These are phyloP conservation scores for Goniozus legneri DNA, from an alignment of 1,140 invertebrate genomes.

Conservation along the genomic window DNA sequence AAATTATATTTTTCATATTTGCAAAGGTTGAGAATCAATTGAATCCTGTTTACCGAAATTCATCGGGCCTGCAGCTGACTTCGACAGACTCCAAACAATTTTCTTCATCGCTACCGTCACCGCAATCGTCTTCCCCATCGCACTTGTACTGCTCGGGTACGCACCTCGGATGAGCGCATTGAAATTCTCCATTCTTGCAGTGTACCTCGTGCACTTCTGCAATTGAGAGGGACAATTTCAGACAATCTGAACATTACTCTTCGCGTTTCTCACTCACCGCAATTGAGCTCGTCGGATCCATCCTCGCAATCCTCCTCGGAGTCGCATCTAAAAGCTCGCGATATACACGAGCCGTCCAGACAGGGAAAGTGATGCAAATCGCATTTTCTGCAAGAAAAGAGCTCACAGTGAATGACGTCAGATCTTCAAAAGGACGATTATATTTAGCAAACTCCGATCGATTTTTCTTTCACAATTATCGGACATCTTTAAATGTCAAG, in stretches of 20 bases:
- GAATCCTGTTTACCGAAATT: slow-evolving; percentile 58
- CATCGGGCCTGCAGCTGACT: slow-evolving; percentile 56
- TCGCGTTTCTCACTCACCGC: slow-evolving; percentile 52
- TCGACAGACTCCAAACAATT: slow-evolving; percentile 60
- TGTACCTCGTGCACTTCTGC: slow-evolving; percentile 32
- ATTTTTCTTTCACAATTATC: neutral
- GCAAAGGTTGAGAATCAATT: too few relatives aligned
- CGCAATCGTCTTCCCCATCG: slow-evolving; percentile 86
- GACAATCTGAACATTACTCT: slow-evolving; percentile 5
- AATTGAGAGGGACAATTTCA: neutral
- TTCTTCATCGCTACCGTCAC: slow-evolving; percentile 80
- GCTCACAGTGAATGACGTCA: neutral
- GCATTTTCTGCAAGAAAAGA: slow-evolving; percentile 48
- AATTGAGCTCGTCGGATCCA: slow-evolving; percentile 60
- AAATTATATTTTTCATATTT: too few relatives aligned
- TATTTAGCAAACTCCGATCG: neutral
- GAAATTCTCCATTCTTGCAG: slow-evolving; percentile 71
- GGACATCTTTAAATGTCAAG: too few relatives aligned
- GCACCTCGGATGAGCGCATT: slow-evolving; percentile 65
- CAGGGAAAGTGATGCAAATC: slow-evolving; percentile 59
- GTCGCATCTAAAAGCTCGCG: slow-evolving; percentile 60
- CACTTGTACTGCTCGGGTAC: slow-evolving; percentile 73
- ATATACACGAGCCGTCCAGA: slow-evolving; percentile 63
- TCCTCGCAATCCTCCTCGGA: slow-evolving; percentile 61
- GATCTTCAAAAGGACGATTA: neutral